A percentile compares a stretch with the other conserved stretches of the same genome.
Evolutionary conservation across 2,888 invertebrate species (phyloP).

Genomic region (Troides aeacus): DNA sequence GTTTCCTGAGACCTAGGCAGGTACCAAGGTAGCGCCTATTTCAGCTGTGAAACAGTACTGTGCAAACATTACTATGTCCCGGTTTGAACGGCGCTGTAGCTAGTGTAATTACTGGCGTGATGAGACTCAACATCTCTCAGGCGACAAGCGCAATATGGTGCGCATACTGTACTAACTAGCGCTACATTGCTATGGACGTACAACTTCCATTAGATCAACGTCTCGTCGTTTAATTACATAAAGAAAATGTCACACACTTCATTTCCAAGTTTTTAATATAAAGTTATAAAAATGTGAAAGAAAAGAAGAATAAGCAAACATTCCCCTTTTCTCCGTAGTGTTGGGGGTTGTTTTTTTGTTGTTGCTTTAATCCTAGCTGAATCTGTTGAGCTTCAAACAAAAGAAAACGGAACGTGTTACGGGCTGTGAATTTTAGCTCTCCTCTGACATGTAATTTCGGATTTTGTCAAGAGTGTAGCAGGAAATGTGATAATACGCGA

Average conservation of each 20-base stretch:
- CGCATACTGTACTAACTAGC: no score
- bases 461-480: not conserved
- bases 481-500: not conserved
- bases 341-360: not conserved
- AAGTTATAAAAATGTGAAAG: conserved; percentile 1
- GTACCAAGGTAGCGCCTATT: no score
- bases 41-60: no score
- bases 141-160: no score
- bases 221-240: no score
- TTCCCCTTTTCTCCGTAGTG: conserved; percentile 6
- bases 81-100: no score
- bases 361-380: conserved; percentile 7
- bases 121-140: no score
- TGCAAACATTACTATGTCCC: no score
- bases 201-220: no score
- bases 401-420: conserved; percentile 1
- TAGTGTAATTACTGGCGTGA: not conserved
- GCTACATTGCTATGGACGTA: no score
- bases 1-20: no score
- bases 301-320: not conserved
- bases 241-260: not conserved
- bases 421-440: not conserved
- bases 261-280: conserved; percentile 6
- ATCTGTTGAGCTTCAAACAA: conserved; percentile 9
- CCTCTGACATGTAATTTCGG: not conserved